These are phyloP conservation scores for Atherinomorus stipes DNA, from an alignment of 2,113 vertebrate genomes.

Conservation along the genomic window DNA sequence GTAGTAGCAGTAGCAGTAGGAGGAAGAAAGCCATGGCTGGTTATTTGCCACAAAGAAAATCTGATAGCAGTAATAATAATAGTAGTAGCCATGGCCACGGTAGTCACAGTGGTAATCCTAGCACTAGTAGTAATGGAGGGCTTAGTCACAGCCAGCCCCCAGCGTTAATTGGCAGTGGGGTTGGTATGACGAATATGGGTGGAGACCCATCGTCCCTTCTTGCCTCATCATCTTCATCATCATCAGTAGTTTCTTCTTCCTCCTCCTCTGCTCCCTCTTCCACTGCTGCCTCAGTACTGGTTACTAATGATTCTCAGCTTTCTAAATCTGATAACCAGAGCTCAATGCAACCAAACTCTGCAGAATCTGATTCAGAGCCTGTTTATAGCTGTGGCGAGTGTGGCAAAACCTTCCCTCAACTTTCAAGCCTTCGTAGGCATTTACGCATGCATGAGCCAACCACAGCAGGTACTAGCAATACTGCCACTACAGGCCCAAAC, in stretches of 20 bases:
- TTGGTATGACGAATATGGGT: slow-evolving; percentile 80
- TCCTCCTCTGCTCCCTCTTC: slow-evolving; percentile 85
- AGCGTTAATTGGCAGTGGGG: slow-evolving; percentile 79
- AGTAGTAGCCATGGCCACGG: slow-evolving; percentile 69
- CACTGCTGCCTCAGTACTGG: slow-evolving; percentile 82
- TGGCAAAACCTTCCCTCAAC: slow-evolving; percentile 86
- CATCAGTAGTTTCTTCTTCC: slow-evolving; percentile 83
- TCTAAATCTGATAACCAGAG: slow-evolving; percentile 81
- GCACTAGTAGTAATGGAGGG: slow-evolving; percentile 73
- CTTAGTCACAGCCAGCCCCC: slow-evolving; percentile 80
- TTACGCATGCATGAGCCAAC: slow-evolving; percentile 86
- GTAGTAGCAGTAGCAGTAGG: slow-evolving; percentile 79
- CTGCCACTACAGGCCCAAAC: slow-evolving; percentile 77
- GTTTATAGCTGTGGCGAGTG: slow-evolving; percentile 85
- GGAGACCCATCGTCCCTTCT: slow-evolving; percentile 82
- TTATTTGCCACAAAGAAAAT: slow-evolving; percentile 86
- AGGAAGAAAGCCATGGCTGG: slow-evolving; percentile 88
- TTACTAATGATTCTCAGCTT: slow-evolving; percentile 83
- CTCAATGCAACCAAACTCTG: slow-evolving; percentile 75
- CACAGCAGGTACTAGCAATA: slow-evolving; percentile 81
- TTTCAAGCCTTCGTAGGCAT: slow-evolving; percentile 86
- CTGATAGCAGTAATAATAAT: slow-evolving; percentile 73
- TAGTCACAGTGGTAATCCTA: slow-evolving; percentile 80
- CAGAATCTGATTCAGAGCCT: slow-evolving; percentile 78
- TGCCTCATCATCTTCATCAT: slow-evolving; percentile 83